Evolutionary conservation across 2,113 vertebrate species (phyloP), one percentile per base, ranked within the genome.

Genomic region (Heterotilapia buettikoferi): DNA sequence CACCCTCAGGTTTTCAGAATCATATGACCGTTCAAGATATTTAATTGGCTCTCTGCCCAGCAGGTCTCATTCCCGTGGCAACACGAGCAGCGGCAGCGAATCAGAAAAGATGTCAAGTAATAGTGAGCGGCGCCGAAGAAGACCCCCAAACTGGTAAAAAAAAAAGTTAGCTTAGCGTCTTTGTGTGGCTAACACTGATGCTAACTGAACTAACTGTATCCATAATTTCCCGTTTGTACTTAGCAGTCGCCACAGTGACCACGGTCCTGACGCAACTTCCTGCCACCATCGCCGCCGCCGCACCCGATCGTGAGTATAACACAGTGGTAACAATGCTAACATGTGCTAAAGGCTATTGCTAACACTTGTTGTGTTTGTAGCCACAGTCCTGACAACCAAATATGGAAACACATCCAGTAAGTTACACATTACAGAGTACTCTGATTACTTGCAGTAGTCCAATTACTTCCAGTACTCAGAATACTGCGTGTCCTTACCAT

Each of bases 341-440:
- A 16, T 73, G 66, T 26, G 38, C 59, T 63, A 33, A 63, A 63
- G 59, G 66, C 5, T 73, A 73, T 16, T 40, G 13, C 9, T 29
- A 66, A 83, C 50, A 56, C n/a, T 76, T 38, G 50, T 2, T 83
- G 9, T 29, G 13, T 83, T 36, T 83, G 2, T 63, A 91, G 88
- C 14, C 18, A 7, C 8, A 91, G 85, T 54, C 59, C 71, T 2
- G 83, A 89, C 4, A 29, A 9, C 12, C 7, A 63, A 2, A 73
- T 43, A 24, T 87, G 88, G 90, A 85, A 85, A 85, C 85, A 91
- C 59, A 91, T 89, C n/a, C 68, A 87, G 90, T 91, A 45, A 56
- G 82, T 83, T 7, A 36, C 12, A 66, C 43, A 52, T 12, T 29
- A 63, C 43, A 66, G 11, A 52, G 16, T 43, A 43, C 36, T 71